Conservation (phyloP, 2,113 vertebrate genomes). For the Serilophus lunatus region DNA sequence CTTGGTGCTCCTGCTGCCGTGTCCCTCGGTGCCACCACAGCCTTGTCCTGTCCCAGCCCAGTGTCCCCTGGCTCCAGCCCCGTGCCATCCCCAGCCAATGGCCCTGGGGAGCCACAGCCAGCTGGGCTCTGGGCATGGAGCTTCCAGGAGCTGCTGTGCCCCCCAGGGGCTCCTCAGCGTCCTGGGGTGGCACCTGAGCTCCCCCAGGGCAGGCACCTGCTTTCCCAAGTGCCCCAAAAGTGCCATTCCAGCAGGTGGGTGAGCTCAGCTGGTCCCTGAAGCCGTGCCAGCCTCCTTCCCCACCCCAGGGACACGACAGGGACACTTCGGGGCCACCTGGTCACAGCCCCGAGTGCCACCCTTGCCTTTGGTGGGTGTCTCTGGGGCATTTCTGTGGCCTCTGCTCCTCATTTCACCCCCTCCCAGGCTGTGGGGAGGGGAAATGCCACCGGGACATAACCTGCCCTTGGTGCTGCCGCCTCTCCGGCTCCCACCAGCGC, state of each 20-base stretch:
- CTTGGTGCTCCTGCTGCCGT: rapidly evolving
- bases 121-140: not conserved
- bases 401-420: not conserved
- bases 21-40: not conserved
- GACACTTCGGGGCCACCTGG: not conserved
- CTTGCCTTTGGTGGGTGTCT: not conserved
- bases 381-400: not conserved
- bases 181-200: not conserved
- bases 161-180: no score
- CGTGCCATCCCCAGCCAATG: not conserved
- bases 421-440: not conserved
- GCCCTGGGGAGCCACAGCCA: not conserved
- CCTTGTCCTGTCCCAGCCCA: rapidly evolving
- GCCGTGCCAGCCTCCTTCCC: not conserved
- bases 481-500: not conserved
- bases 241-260: not conserved
- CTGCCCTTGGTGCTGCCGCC: not conserved
- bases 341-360: not conserved
- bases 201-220: not conserved
- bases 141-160: not conserved
- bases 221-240: not conserved
- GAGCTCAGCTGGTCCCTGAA: not conserved
- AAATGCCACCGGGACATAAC: not conserved
- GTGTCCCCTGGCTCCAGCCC: rapidly evolving
- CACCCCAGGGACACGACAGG: not conserved